These are phyloP conservation scores for Tinamus major DNA, from an alignment of 2,797 vertebrate genomes.

Conservation along the genomic window DNA sequence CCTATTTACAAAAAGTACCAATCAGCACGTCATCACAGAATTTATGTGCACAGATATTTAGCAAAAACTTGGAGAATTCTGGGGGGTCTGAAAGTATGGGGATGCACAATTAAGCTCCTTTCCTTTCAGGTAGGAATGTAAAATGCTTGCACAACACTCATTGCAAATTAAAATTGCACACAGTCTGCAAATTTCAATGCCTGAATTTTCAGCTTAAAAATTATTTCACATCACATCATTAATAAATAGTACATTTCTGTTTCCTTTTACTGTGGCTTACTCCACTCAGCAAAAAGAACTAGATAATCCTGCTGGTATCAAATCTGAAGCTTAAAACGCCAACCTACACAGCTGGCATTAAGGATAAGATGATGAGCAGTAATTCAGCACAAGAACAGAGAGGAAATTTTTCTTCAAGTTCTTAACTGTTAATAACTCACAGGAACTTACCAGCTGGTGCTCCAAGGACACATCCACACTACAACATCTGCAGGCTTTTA, in stretches of 20 bases:
- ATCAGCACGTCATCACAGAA: background rate
- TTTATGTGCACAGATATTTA: background rate
- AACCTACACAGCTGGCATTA: slow-evolving; percentile 21
- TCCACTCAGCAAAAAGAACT: slow-evolving; percentile 13
- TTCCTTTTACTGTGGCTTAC: background rate
- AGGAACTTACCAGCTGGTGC: slow-evolving; percentile 20
- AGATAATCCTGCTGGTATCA: background rate
- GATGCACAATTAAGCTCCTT: background rate
- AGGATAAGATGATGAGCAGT: slow-evolving; percentile 2
- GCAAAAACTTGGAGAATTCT: background rate
- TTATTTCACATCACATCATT: background rate
- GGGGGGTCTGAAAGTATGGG: background rate
- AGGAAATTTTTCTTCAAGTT: background rate
- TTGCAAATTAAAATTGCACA: background rate
- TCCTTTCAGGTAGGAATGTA: background rate
- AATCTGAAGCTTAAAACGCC: background rate
- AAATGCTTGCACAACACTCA: background rate
- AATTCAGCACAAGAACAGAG: slow-evolving; percentile 11
- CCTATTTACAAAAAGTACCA: background rate
- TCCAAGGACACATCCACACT: background rate
- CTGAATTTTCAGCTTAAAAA: background rate
- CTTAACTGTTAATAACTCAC: slow-evolving; percentile 20
- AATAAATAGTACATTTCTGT: background rate
- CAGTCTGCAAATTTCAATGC: background rate
- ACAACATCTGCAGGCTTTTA: slow-evolving; percentile 19